A percentile compares a stretch with the other conserved stretches of the same genome.
Conservation (phyloP, 2,113 vertebrate species). For the Regulus satrapa region DNA sequence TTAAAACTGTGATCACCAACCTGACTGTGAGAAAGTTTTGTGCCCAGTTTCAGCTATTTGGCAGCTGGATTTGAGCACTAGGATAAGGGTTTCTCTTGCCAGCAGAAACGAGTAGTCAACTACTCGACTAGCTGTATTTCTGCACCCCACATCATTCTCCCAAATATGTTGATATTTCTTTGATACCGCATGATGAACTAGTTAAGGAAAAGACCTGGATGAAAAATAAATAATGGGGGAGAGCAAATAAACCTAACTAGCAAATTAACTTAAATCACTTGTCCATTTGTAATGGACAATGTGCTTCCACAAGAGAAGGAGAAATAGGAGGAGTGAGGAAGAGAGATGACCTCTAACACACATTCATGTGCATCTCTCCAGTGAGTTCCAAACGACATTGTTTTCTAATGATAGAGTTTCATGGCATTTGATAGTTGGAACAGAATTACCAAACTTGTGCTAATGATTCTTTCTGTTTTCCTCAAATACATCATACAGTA, state of each 20-base stretch:
- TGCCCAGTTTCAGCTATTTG: neutral
- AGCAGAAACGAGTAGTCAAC: neutral
- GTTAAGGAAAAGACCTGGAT: neutral
- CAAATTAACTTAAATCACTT: neutral
- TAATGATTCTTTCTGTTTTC: neutral
- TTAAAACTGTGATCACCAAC: neutral
- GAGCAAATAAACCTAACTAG: no score
- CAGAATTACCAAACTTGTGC: neutral
- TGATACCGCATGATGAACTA: neutral
- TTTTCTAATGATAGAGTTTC: neutral
- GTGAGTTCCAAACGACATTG: neutral
- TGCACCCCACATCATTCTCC: neutral
- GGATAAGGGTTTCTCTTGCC: neutral
- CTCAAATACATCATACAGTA: neutral
- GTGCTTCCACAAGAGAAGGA: neutral
- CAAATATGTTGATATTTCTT: neutral
- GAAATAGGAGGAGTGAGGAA: neutral
- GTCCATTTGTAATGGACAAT: neutral
- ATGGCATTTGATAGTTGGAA: neutral
- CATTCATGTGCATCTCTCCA: neutral
- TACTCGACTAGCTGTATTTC: neutral
- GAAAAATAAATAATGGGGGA: neutral
- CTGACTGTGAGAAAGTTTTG: neutral
- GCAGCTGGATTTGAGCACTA: neutral
- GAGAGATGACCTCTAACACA: neutral